Evolutionary conservation across 1,140 invertebrate genomes (phyloP).

Genomic region (Elymnias hypermnestra): DNA sequence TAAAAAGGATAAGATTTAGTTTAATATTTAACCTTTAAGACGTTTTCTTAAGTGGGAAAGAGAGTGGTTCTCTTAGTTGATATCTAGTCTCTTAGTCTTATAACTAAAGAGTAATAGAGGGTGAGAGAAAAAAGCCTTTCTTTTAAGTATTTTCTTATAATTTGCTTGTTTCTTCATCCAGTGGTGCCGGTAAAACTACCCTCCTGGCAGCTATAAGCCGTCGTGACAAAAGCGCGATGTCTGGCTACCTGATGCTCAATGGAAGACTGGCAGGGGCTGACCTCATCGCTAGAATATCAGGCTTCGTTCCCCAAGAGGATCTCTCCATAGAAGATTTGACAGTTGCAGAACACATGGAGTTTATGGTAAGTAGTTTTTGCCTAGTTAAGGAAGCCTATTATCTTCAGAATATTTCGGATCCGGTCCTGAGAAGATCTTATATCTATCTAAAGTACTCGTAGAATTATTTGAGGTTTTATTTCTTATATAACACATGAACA

Average conservation of each 20-base stretch:
- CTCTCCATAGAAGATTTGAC: conserved; percentile 82
- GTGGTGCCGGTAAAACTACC: conserved; percentile 85
- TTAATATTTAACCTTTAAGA: no score
- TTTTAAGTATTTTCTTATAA: no score
- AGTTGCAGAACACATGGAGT: conserved; percentile 83
- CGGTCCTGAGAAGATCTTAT: no score
- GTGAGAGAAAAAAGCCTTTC: no score
- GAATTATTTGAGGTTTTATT: no score
- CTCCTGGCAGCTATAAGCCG: conserved; percentile 82
- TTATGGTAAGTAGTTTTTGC: conserved; percentile 82
- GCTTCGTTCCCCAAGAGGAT: conserved; percentile 86
- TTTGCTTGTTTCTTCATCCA: background rate
- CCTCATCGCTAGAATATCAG: conserved; percentile 82
- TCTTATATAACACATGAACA: no score
- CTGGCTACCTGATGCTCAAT: conserved; percentile 82
- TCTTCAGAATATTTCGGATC: no score
- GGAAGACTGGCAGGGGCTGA: conserved; percentile 78
- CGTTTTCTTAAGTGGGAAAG: no score
- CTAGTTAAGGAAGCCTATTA: no score
- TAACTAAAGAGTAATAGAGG: background rate
- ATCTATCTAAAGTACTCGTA: no score
- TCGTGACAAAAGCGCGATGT: conserved; percentile 78
- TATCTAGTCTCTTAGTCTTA: background rate
- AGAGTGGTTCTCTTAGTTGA: background rate
- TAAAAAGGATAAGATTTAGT: no score